Evolutionary conservation across 2,797 vertebrate genomes (phyloP).

Genomic region (Halcyon leucocephala): DNA sequence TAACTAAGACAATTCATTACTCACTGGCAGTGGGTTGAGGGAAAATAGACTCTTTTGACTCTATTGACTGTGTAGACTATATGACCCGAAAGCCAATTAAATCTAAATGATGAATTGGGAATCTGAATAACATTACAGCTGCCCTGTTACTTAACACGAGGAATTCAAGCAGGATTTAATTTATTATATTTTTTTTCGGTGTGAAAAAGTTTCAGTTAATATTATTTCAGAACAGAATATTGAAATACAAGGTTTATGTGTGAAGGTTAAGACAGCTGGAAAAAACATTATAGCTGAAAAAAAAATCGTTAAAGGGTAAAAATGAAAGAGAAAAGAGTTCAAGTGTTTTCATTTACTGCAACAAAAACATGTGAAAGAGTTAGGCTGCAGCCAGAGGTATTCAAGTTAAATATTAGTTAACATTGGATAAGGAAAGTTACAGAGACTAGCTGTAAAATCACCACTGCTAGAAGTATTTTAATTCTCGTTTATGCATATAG

Average conservation of each 20-base stretch:
- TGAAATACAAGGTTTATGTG: neutral
- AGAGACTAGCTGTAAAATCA: neutral
- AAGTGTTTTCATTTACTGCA: neutral
- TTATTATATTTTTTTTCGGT: neutral
- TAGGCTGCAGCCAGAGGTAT: neutral
- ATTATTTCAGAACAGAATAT: neutral
- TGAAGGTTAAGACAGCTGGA: neutral
- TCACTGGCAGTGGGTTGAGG: neutral
- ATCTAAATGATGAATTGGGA: neutral
- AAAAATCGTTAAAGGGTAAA: neutral
- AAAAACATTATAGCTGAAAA: neutral
- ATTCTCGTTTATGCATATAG: neutral
- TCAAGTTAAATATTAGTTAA: constrained; percentile 6
- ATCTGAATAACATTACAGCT: neutral
- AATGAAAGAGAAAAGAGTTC: neutral
- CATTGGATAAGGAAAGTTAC: neutral
- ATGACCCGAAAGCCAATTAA: neutral
- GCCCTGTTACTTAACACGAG: neutral
- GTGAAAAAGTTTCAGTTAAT: neutral
- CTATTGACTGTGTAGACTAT: neutral
- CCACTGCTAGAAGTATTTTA: neutral
- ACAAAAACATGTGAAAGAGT: neutral
- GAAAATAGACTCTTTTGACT: neutral
- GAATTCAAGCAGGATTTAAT: neutral
- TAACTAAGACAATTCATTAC: neutral